Conservation (phyloP, 2,888 invertebrate species). For the Agonum fuliginosum region DNA sequence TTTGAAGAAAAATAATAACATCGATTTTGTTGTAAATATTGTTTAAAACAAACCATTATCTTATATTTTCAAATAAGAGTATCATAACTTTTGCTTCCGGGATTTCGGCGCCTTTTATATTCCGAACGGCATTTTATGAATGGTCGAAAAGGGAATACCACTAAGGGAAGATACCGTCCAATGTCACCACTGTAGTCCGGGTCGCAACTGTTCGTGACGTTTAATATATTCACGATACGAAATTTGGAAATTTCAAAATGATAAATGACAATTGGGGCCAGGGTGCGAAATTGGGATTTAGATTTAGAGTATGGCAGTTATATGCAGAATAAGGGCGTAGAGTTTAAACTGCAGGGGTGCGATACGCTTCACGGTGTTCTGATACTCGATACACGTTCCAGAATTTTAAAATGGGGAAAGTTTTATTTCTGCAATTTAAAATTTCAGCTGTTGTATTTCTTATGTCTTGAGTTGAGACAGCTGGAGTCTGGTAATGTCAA, state of each 20-base stretch:
- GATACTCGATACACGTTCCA: not conserved
- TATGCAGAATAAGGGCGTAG: slow-evolving; percentile 1
- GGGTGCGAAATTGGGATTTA: slow-evolving; percentile 31
- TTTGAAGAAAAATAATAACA: too few species aligned
- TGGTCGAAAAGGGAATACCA: not conserved
- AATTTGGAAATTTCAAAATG: slow-evolving; percentile 20
- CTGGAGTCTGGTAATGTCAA: not conserved
- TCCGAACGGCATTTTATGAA: not conserved
- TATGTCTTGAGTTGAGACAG: slow-evolving; percentile 11
- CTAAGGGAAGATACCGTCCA: not conserved
- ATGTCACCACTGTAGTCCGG: not conserved
- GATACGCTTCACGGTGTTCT: not conserved
- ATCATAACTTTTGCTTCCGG: too few species aligned
- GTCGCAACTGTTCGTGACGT: not conserved
- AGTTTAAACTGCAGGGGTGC: not conserved
- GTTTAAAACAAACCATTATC: too few species aligned
- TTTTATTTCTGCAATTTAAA: slow-evolving; percentile 37
- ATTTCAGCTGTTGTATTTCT: slow-evolving; percentile 11
- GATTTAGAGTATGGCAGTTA: not conserved
- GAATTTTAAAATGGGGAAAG: slow-evolving; percentile 1
- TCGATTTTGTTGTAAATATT: too few species aligned
- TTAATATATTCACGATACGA: slow-evolving; percentile 40
- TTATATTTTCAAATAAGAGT: too few species aligned
- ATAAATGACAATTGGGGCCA: slow-evolving; percentile 32
- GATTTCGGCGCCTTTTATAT: too few species aligned